These are phyloP conservation scores for Aethina tumida DNA, from an alignment of 1,140 invertebrate species.

Conservation along the genomic window DNA sequence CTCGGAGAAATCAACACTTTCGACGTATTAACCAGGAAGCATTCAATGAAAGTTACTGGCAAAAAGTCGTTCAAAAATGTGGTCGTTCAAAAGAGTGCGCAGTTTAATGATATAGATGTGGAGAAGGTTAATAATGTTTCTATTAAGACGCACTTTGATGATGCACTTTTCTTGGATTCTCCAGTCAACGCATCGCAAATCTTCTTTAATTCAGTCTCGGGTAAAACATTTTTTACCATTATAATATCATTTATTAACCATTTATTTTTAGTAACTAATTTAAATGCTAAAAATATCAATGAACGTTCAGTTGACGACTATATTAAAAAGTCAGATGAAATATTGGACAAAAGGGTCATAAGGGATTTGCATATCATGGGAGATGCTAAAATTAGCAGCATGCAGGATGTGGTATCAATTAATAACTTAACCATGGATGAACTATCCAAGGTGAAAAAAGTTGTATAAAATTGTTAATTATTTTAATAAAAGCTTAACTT, in stretches of 20 bases:
- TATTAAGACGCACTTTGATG: conserved; percentile 12
- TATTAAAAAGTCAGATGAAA: conserved; percentile 14
- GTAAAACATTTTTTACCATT: conserved; percentile 13
- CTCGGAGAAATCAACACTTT: conserved; percentile 13
- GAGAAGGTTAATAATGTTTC: conserved; percentile 18
- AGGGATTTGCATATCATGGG: conserved; percentile 20
- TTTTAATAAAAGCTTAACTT: too few species aligned
- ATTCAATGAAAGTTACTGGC: too few species aligned
- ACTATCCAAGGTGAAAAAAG: too few species aligned
- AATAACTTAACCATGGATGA: conserved; percentile 19
- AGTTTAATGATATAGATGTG: conserved; percentile 10
- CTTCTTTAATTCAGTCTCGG: conserved; percentile 21
- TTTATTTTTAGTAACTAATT: conserved; percentile 20
- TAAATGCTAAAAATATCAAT: conserved; percentile 19
- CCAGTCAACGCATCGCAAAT: conserved; percentile 15
- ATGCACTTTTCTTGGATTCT: conserved; percentile 18
- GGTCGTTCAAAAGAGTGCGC: conserved; percentile 20
- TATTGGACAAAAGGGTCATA: conserved; percentile 11
- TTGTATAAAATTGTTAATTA: too few species aligned
- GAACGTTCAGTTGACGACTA: conserved; percentile 19
- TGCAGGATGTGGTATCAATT: conserved; percentile 20
- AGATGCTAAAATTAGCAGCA: conserved; percentile 20
- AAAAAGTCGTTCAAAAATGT: conserved; percentile 17
- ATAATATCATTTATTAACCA: background rate
- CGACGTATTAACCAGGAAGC: conserved; percentile 9